Conservation (phyloP, 2,888 invertebrate species). For the Brassicogethes aeneus region DNA sequence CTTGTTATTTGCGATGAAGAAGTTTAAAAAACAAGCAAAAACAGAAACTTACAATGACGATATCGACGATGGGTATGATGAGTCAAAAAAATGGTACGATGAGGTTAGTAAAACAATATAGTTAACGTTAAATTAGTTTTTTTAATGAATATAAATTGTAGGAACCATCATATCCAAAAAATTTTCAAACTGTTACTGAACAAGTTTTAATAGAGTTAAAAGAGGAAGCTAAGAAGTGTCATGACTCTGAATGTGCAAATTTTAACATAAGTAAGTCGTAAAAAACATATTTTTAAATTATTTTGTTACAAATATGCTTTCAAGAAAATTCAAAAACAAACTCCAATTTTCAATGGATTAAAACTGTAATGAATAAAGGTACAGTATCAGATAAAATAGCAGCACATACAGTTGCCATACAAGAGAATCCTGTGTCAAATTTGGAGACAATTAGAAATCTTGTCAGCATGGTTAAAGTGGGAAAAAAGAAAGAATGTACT, state of each 20-base stretch:
- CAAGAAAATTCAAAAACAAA: conserved; percentile 45
- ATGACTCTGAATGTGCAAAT: conserved; percentile 55
- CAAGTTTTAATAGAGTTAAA: conserved; percentile 50
- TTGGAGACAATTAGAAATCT: conserved; percentile 60
- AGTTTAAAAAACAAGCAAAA: conserved; percentile 3
- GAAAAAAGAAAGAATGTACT: conserved; percentile 64
- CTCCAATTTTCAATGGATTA: conserved; percentile 67
- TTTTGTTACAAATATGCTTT: not conserved
- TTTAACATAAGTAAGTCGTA: conserved; percentile 50
- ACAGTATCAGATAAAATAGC: conserved; percentile 81
- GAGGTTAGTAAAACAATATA: conserved; percentile 39
- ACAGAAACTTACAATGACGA: conserved; percentile 6
- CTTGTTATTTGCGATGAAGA: not conserved
- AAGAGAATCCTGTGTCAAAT: conserved; percentile 77
- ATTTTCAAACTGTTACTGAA: conserved; percentile 40
- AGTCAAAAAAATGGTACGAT: conserved; percentile 57
- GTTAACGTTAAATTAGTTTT: no score
- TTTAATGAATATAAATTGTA: no score
- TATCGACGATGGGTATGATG: conserved; percentile 34
- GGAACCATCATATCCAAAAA: conserved; percentile 45
- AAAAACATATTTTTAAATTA: conserved; percentile 1
- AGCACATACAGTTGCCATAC: conserved; percentile 69
- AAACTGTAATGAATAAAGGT: conserved; percentile 69
- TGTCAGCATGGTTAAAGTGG: conserved; percentile 67
- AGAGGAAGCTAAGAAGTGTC: conserved; percentile 56